Conservation (phyloP, 2,888 invertebrate genomes). For the Podotricha telesiphe region DNA sequence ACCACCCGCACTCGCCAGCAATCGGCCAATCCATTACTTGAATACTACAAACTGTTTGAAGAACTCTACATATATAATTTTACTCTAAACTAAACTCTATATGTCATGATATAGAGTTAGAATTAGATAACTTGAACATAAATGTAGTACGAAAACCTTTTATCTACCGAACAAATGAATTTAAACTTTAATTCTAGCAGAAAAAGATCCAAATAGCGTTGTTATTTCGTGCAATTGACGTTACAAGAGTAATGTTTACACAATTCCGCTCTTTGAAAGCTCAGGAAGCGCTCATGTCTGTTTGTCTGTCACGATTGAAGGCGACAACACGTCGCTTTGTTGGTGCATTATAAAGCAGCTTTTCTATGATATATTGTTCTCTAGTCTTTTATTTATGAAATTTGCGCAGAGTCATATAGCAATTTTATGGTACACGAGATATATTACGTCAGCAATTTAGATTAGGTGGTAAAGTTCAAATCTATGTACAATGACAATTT, state of each 20-base stretch:
- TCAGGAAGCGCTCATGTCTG: constrained; percentile 50
- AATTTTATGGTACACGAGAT: background rate
- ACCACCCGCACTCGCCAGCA: constrained; percentile 50
- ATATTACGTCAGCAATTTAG: background rate
- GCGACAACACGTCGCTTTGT: constrained; percentile 46
- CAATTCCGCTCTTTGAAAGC: constrained; percentile 49
- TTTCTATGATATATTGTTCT: constrained; percentile 35
- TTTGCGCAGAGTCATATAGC: constrained; percentile 5
- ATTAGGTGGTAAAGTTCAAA: background rate
- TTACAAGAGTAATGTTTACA: constrained; percentile 49
- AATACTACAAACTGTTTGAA: constrained; percentile 45
- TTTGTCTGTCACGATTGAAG: constrained; percentile 48
- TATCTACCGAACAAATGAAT: constrained; percentile 29
- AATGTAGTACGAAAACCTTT: constrained; percentile 34
- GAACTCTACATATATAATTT: constrained; percentile 33
- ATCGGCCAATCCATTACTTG: constrained; percentile 52
- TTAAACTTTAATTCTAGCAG: background rate
- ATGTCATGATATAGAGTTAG: background rate
- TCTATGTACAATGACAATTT: no score
- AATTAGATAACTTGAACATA: background rate
- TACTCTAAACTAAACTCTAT: constrained; percentile 28
- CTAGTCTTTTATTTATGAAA: constrained; percentile 23
- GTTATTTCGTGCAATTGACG: constrained; percentile 32
- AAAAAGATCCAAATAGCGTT: constrained; percentile 4
- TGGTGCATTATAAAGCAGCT: constrained; percentile 45